Evolutionary conservation across 2,113 vertebrate genomes (phyloP).

Genomic region (Sorex araneus): DNA sequence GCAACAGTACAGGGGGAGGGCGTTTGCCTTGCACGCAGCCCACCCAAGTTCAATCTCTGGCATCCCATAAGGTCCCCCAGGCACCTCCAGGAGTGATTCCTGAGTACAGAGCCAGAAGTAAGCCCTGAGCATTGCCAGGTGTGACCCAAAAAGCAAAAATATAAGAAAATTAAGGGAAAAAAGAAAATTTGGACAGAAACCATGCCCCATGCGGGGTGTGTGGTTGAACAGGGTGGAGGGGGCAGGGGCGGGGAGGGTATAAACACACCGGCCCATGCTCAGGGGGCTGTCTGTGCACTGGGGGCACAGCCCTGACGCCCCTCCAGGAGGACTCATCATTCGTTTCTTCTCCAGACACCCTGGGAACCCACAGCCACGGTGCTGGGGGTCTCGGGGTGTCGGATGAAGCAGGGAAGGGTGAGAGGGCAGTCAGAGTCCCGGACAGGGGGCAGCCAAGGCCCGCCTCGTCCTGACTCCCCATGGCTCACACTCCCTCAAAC

Average conservation of each 20-base stretch:
- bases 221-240: neutral
- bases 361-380: neutral
- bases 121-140: too few relatives aligned
- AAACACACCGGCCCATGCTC: neutral
- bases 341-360: neutral
- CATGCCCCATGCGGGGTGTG: neutral
- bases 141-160: too few relatives aligned
- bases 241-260: too few relatives aligned
- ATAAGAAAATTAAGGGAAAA: too few relatives aligned
- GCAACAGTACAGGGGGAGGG: too few relatives aligned
- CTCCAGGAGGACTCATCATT: neutral
- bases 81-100: too few relatives aligned
- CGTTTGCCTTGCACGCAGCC: too few relatives aligned
- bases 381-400: neutral
- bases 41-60: too few relatives aligned
- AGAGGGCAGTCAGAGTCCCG: neutral
- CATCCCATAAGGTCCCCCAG: too few relatives aligned
- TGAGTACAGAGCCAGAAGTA: too few relatives aligned
- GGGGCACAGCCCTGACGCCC: neutral
- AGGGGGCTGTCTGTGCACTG: neutral
- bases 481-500: neutral
- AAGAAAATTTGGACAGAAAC: too few relatives aligned
- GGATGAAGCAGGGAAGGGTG: conserved; percentile 45
- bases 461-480: neutral
- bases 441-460: neutral